phyloP scores from a whole-genome alignment of 2,888 invertebrate species.

The Campoletis raptor region DNA sequence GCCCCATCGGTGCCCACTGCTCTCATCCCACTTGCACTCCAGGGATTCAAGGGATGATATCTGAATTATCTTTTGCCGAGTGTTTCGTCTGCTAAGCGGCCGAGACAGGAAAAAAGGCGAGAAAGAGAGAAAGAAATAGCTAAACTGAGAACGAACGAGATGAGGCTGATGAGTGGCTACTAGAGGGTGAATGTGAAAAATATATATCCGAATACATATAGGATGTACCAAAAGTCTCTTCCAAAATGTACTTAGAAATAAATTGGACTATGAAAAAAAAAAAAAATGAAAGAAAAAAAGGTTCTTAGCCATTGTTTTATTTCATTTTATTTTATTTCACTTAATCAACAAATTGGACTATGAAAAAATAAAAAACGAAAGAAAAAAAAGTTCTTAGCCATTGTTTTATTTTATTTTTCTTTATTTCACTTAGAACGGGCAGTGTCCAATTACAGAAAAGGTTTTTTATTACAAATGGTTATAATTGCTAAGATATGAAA shows the following conservation, averaged over 20 bases:
- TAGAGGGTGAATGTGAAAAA: conserved; percentile 26
- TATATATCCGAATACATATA: not conserved
- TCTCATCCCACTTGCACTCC: conserved; percentile 59
- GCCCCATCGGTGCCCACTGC: conserved; percentile 64
- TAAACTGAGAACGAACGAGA: conserved; percentile 39
- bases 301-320: not conserved
- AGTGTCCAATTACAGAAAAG: no score
- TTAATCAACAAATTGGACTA: no score
- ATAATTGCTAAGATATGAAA: no score
- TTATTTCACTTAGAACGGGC: no score
- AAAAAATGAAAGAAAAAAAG: not conserved
- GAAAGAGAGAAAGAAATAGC: conserved; percentile 10
- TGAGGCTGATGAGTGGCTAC: conserved; percentile 47
- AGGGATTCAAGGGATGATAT: conserved; percentile 80
- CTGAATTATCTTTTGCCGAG: conserved; percentile 79
- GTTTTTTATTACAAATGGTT: no score
- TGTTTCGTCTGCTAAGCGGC: conserved; percentile 61
- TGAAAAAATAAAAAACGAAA: no score
- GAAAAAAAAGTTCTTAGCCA: no score
- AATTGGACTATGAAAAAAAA: not conserved
- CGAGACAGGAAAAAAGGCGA: conserved; percentile 17
- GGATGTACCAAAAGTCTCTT: not conserved
- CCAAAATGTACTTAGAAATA: no score
- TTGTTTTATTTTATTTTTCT: no score
- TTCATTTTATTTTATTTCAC: no score